A percentile compares a stretch with the other conserved stretches of the same genome.
These are phyloP conservation scores for Troides oblongomaculatus DNA, from an alignment of 2,888 invertebrate genomes.

Conservation along the genomic window DNA sequence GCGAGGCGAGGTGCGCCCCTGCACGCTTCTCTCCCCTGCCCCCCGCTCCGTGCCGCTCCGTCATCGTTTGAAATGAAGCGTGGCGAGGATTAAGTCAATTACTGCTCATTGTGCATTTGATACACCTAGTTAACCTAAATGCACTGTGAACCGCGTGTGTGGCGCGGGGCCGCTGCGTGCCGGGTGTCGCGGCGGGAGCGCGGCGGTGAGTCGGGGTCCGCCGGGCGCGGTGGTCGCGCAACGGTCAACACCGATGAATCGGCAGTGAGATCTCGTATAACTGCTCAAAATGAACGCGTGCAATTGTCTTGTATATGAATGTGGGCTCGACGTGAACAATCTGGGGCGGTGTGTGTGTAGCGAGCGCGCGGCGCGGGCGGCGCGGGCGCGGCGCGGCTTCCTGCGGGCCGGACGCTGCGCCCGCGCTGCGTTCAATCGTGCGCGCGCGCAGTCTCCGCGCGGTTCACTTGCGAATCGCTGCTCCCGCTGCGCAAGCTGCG, in stretches of 20 bases:
- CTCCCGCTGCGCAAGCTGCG: neutral
- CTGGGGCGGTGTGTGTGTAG: too few species aligned
- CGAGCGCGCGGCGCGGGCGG: conserved; percentile 52
- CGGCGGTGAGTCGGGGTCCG: neutral
- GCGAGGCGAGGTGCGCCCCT: neutral
- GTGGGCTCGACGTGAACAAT: conserved; percentile 2
- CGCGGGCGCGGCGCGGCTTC: conserved; percentile 38
- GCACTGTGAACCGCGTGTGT: conserved; percentile 1
- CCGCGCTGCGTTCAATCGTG: conserved; percentile 72
- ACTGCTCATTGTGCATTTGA: conserved; percentile 27
- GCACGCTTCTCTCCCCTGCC: neutral
- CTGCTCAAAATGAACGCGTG: too few species aligned
- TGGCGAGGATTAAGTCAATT: conserved; percentile 25
- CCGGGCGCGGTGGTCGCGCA: too few species aligned
- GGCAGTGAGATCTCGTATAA: too few species aligned
- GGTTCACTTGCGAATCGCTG: neutral
- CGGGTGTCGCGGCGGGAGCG: neutral
- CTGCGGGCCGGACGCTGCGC: conserved; percentile 74
- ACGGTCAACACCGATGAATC: too few species aligned
- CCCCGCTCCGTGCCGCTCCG: neutral
- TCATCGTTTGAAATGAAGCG: conserved; percentile 14
- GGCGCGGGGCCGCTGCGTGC: neutral
- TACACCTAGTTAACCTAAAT: conserved; percentile 22
- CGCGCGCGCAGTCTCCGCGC: conserved; percentile 6
- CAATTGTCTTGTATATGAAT: conserved; percentile 6